Conservation (phyloP, 1,140 invertebrate genomes). For the Habropoda laboriosa region DNA sequence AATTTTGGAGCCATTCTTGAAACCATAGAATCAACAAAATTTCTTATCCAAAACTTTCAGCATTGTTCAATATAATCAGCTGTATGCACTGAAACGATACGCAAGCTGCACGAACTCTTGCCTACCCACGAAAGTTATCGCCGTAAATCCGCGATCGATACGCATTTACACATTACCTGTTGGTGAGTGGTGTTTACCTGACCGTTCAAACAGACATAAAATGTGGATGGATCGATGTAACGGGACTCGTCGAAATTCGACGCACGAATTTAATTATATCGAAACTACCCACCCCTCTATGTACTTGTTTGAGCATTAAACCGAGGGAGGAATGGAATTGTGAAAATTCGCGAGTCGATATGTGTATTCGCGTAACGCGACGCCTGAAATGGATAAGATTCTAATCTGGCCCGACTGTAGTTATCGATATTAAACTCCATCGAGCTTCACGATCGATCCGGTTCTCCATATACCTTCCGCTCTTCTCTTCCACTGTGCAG, state of each 20-base stretch:
- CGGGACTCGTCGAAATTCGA: background rate
- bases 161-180: background rate
- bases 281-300: too few species aligned
- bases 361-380: background rate
- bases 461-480: background rate
- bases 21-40: too few species aligned
- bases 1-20: too few species aligned
- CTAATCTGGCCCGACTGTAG: background rate
- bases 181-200: background rate
- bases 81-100: background rate
- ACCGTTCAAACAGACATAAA: background rate
- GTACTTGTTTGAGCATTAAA: background rate
- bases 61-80: too few species aligned
- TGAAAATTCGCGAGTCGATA: background rate
- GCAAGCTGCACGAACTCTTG: background rate
- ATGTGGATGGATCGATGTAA: background rate
- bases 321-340: background rate
- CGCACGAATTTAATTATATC: constrained; percentile 5
- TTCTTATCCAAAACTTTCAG: too few species aligned
- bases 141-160: background rate
- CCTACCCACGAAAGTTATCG: background rate
- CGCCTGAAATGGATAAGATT: background rate
- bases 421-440: constrained; percentile 8
- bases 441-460: background rate
- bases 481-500: too few species aligned